Evolutionary conservation across 2,113 vertebrate genomes (phyloP).

Genomic region (Eubucco bourcierii): DNA sequence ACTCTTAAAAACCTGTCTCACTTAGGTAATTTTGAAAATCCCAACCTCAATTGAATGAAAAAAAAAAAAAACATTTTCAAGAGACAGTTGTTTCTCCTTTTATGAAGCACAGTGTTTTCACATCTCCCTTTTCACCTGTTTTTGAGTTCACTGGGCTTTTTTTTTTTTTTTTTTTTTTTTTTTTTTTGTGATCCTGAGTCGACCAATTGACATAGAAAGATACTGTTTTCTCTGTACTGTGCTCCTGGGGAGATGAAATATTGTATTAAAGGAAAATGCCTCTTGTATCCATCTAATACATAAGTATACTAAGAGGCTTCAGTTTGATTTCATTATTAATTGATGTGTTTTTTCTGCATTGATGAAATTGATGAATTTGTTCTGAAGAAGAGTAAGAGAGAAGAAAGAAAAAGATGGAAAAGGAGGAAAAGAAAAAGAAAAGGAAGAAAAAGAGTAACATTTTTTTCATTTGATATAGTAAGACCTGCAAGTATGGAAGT

Average conservation of each 20-base stretch:
- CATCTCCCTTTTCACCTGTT: background rate
- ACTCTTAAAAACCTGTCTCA: background rate
- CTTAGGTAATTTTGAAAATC: background rate
- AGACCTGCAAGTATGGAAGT: background rate
- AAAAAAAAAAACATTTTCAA: too few relatives aligned
- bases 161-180: background rate
- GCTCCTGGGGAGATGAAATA: background rate
- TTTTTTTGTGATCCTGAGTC: background rate
- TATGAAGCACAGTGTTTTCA: background rate
- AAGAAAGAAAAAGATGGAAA: background rate
- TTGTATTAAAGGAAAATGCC: background rate
- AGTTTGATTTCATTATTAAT: background rate
- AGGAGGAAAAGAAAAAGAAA: background rate
- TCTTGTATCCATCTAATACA: background rate
- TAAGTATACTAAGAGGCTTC: background rate
- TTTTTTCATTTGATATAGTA: background rate
- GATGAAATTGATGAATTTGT: too few relatives aligned
- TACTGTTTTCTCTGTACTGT: background rate
- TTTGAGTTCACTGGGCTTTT: background rate
- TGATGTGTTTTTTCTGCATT: background rate
- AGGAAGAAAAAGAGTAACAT: background rate
- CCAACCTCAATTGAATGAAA: background rate
- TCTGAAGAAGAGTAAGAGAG: background rate
- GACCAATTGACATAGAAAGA: background rate
- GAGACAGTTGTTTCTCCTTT: background rate